Percentiles rank a stretch among this genome's conserved stretches.
Evolutionary conservation across 2,797 vertebrate genomes (phyloP).

Genomic region (Anabas testudineus): DNA sequence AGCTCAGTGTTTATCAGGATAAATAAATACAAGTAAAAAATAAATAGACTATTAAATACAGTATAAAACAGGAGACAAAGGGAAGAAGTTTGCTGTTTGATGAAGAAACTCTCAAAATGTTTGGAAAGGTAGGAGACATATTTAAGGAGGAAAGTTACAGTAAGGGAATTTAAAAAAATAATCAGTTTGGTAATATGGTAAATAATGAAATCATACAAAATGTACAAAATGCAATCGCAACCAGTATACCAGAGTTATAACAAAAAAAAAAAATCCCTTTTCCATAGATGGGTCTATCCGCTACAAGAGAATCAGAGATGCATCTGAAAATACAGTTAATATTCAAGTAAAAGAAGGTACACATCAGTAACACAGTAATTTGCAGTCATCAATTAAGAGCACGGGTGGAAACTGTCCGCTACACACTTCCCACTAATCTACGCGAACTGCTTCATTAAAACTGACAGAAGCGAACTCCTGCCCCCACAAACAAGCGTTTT

Average conservation of each 20-base stretch:
- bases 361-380: conserved; percentile 77
- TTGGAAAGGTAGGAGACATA: conserved; percentile 48
- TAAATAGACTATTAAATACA: conserved; percentile 90
- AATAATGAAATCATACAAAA: conserved; percentile 66
- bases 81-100: conserved; percentile 52
- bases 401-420: conserved; percentile 42
- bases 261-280: conserved; percentile 69
- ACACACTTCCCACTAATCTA: conserved; percentile 22
- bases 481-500: conserved; percentile 58
- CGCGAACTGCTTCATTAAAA: conserved; percentile 34
- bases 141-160: conserved; percentile 50
- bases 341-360: conserved; percentile 81
- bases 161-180: conserved; percentile 47
- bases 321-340: conserved; percentile 67
- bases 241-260: conserved; percentile 57
- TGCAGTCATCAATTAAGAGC: conserved; percentile 80
- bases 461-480: conserved; percentile 30
- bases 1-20: conserved; percentile 82
- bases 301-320: conserved; percentile 63
- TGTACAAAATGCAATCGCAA: conserved; percentile 63
- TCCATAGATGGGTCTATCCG: conserved; percentile 64
- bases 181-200: conserved; percentile 56
- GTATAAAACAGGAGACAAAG: conserved; percentile 80
- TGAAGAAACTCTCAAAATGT: conserved; percentile 54
- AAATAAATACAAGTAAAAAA: conserved; percentile 89